Evolutionary conservation across 92 coral and sea anemone species (phyloP).

Genomic region (Metridium senile): DNA sequence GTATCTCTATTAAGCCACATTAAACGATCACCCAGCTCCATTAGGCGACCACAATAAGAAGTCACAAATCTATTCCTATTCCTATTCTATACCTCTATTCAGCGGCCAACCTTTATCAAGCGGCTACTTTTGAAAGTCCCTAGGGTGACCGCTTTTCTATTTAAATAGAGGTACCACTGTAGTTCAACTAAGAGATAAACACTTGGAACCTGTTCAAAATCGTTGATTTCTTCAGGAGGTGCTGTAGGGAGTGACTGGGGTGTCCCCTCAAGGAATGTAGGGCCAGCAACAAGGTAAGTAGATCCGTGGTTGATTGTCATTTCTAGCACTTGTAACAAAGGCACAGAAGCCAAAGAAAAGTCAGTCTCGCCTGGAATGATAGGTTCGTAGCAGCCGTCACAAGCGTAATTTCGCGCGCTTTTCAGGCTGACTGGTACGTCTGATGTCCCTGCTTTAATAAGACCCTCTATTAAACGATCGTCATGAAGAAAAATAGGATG

Average conservation of each 20-base stretch:
- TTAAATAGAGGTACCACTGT: too few species aligned
- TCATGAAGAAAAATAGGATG: conserved; percentile 72
- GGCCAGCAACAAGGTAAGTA: conserved; percentile 63
- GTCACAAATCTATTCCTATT: too few species aligned
- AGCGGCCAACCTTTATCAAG: too few species aligned
- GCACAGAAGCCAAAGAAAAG: conserved; percentile 65
- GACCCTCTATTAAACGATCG: conserved; percentile 55
- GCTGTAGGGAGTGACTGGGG: conserved; percentile 76
- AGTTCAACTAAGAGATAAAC: too few species aligned
- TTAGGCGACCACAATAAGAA: too few species aligned
- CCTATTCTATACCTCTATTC: too few species aligned
- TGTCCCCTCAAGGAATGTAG: conserved; percentile 58
- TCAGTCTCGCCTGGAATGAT: conserved; percentile 69
- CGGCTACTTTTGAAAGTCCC: too few species aligned
- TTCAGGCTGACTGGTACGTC: conserved; percentile 50
- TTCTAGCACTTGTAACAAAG: conserved; percentile 65
- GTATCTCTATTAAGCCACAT: too few species aligned
- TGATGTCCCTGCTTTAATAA: conserved; percentile 29
- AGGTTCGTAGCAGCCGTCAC: conserved; percentile 88
- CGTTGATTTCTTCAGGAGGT: conserved; percentile 58
- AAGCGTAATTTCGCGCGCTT: conserved; percentile 56
- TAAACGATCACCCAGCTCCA: too few species aligned
- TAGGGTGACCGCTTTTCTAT: too few species aligned
- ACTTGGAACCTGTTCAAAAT: conserved; percentile 66
- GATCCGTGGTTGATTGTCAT: conserved; percentile 82